Evolutionary conservation across 2,797 vertebrate genomes (phyloP).

Genomic region (Thaleichthys pacificus): DNA sequence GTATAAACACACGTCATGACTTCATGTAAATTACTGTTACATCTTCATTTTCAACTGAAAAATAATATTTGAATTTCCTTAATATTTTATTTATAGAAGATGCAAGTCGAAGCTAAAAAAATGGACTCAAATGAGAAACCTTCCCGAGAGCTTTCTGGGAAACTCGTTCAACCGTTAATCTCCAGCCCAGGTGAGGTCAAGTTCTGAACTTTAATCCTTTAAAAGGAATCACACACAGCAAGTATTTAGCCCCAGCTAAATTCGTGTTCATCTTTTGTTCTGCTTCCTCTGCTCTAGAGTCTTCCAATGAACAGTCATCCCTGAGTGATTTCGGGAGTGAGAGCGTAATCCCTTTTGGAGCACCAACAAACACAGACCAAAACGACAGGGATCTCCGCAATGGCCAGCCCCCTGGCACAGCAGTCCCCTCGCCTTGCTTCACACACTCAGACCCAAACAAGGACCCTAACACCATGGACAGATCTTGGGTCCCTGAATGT

Average conservation of each 20-base stretch:
- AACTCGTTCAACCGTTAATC: conserved; percentile 6
- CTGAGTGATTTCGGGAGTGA: background rate
- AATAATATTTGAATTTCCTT: background rate
- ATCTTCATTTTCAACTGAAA: conserved; percentile 5
- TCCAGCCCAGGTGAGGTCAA: conserved; percentile 35
- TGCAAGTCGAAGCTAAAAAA: conserved; percentile 26
- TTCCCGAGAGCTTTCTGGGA: background rate
- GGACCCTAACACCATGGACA: conserved; percentile 38
- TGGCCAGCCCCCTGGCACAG: conserved; percentile 5
- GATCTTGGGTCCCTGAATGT: conserved; percentile 17
- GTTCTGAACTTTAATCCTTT: accelerated
- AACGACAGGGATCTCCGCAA: background rate
- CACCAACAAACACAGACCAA: conserved; percentile 10
- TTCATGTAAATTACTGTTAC: background rate
- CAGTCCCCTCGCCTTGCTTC: conserved; percentile 10
- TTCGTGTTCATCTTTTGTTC: background rate
- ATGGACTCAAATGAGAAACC: background rate
- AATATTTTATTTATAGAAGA: conserved; percentile 36
- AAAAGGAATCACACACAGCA: background rate
- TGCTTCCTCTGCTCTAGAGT: conserved; percentile 24
- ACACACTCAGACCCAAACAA: background rate
- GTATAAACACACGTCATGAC: background rate
- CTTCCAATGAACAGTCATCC: background rate
- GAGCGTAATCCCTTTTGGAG: background rate
- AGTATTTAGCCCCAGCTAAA: background rate